A percentile compares a stretch with the other conserved stretches of the same genome.
phyloP scores from a whole-genome alignment of 1,140 invertebrate species.

The Procambarus clarkii region DNA sequence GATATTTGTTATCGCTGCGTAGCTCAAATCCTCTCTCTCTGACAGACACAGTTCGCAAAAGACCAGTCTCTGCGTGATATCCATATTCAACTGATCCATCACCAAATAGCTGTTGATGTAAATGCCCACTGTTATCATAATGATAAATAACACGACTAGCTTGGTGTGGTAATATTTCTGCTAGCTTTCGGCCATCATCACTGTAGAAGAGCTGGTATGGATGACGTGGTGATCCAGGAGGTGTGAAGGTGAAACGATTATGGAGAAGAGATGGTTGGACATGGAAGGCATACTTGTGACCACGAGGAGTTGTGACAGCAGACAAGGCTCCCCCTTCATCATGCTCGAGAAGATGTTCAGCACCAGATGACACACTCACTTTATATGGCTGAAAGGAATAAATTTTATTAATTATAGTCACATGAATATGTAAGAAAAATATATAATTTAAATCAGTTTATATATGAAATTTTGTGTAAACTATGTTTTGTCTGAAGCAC shows the following conservation, averaged over 20 bases:
- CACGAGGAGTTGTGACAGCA: slow-evolving; percentile 92
- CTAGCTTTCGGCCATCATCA: slow-evolving; percentile 90
- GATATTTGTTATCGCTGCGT: slow-evolving; percentile 91
- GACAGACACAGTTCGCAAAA: slow-evolving; percentile 90
- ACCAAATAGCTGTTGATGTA: slow-evolving; percentile 91
- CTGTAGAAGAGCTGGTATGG: slow-evolving; percentile 94
- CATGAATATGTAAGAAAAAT: background rate
- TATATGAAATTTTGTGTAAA: too few species aligned
- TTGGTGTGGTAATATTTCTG: slow-evolving; percentile 92
- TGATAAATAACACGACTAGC: slow-evolving; percentile 91
- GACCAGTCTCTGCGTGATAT: slow-evolving; percentile 89
- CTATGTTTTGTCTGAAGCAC: too few species aligned
- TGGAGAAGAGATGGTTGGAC: slow-evolving; percentile 93
- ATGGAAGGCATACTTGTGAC: slow-evolving; percentile 94
- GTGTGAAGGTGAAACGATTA: slow-evolving; percentile 93
- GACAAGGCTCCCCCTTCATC: slow-evolving; percentile 93
- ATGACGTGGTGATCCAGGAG: slow-evolving; percentile 87
- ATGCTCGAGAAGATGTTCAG: slow-evolving; percentile 93
- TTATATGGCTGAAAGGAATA: slow-evolving; percentile 83
- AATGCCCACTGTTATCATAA: slow-evolving; percentile 88
- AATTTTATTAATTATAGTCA: slow-evolving; percentile 59
- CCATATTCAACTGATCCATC: slow-evolving; percentile 91
- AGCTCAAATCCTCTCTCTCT: slow-evolving; percentile 85
- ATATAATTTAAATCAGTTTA: too few species aligned
- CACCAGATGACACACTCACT: slow-evolving; percentile 92